Base-by-base conservation (phyloP, 2,888 invertebrate species). In the Priocnemis perturbator region DNA sequence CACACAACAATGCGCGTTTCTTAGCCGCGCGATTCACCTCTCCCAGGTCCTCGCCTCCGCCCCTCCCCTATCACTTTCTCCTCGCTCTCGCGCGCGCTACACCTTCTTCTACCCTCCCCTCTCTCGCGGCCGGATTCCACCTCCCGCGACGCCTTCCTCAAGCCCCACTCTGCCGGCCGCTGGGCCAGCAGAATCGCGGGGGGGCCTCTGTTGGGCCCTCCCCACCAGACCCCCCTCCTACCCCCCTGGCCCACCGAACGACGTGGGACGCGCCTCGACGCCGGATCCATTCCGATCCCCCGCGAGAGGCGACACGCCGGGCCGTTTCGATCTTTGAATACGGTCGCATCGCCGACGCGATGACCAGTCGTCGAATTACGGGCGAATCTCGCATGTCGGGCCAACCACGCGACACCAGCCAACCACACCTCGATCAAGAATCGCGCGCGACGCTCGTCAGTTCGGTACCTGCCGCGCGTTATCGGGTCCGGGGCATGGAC, bases 341-440 rank as follows among this genome's bases (percentile, higher is more conserved):
- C 82, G 77, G 79, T 76, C 72, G 84, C 78, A 78, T 80, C 84
- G 82, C 76, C 79, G 78, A 77, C 73, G 76, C 80, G 82, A 85
- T 85, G 83, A 84, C 83, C 86, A 86, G 86, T 87, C 85, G 80
- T 85, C 83, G 84, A 84, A 86, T 85, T 84, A 86, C 85, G 76
- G 78, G 79, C 85, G 85, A 83, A 85, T 81, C 81, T 78, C 79
- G 72, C 75, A 73, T 79, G 73, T 72, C 76, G 69, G 71, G 62
- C 71, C 69, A 17, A 71, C 57, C 59, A 68, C 47, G 47, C 17
- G n/a, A n/a, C n/a, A n/a, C n/a, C n/a, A n/a, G n/a, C n/a, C n/a
- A n/a, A n/a, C n/a, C 17, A 17, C 17, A 15, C 47, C 17, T 17
- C 26, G 5, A n/a, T n/a, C n/a, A n/a, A n/a, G n/a, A 26, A 26